phyloP scores from a whole-genome alignment of 2,888 invertebrate genomes.

The Criorhina ranunculi region DNA sequence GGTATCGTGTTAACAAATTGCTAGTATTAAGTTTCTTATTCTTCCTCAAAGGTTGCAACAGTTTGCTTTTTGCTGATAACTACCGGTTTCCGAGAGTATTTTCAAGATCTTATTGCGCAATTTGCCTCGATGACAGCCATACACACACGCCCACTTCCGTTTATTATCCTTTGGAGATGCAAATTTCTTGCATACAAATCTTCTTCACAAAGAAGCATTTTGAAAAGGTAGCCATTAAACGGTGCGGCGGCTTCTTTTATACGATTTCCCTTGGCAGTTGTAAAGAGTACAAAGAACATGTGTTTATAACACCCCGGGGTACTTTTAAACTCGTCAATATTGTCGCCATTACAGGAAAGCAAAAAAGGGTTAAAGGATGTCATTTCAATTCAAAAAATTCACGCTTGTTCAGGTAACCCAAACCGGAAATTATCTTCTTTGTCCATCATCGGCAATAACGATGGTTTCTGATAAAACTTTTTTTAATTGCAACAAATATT shows the following conservation, averaged over 20 bases:
- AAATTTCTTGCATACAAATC: conserved; percentile 45
- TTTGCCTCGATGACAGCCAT: conserved; percentile 58
- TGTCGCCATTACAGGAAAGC: conserved; percentile 12
- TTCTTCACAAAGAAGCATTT: conserved; percentile 18
- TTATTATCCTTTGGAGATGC: conserved; percentile 66
- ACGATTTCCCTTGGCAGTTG: conserved; percentile 38
- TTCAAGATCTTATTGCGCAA: conserved; percentile 69
- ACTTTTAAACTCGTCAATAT: conserved; percentile 62
- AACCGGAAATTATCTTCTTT: conserved; percentile 68
- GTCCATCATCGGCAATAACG: conserved; percentile 51
- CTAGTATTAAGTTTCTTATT: conserved; percentile 66
- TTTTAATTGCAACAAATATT: conserved; percentile 34
- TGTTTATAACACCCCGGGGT: conserved; percentile 74
- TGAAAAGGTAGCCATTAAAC: conserved; percentile 11
- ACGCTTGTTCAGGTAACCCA: conserved; percentile 42
- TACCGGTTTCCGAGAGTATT: conserved; percentile 53
- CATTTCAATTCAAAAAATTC: conserved; percentile 37
- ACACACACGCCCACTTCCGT: conserved; percentile 68
- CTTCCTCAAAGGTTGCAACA: conserved; percentile 61
- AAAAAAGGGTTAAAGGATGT: conserved; percentile 59
- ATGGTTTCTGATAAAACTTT: conserved; percentile 9
- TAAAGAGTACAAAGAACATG: conserved; percentile 48
- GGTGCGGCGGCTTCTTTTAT: conserved; percentile 24
- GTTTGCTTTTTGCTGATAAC: conserved; percentile 56
- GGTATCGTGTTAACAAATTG: conserved; percentile 54